Conservation (phyloP, 2,797 vertebrate genomes). For the Manis pentadactyla region DNA sequence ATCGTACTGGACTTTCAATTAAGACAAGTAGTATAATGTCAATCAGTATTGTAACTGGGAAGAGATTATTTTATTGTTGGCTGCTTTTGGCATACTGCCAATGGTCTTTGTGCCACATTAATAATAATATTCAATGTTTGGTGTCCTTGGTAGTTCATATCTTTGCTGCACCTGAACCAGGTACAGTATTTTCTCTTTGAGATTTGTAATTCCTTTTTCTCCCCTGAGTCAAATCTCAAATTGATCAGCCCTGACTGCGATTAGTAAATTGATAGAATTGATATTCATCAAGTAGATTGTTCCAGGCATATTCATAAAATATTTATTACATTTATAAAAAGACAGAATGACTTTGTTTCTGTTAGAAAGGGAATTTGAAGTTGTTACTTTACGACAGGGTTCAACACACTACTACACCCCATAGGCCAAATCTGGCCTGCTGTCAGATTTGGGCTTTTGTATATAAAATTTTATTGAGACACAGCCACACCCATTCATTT, state of each 20-base stretch:
- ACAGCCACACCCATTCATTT: not conserved
- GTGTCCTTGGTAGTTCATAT: not conserved
- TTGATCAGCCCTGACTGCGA: not conserved
- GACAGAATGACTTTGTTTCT: not conserved
- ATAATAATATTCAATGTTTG: conserved; percentile 43
- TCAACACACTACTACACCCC: not conserved
- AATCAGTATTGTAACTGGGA: conserved; percentile 68
- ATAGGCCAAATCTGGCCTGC: not conserved
- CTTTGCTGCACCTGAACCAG: not conserved
- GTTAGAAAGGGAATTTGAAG: not conserved
- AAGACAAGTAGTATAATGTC: conserved; percentile 47
- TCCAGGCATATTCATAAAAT: conserved; percentile 19
- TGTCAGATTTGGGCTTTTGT: not conserved
- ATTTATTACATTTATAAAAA: conserved; percentile 6
- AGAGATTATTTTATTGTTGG: conserved; percentile 70
- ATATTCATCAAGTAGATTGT: conserved; percentile 28
- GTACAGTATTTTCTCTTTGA: not conserved
- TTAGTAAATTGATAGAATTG: conserved; percentile 1
- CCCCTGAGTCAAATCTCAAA: not conserved
- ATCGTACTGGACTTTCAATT: conserved; percentile 47
- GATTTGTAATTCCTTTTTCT: not conserved
- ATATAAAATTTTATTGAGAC: not conserved
- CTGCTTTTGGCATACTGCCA: conserved; percentile 30
- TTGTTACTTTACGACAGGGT: not conserved
- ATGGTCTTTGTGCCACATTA: conserved; percentile 6